A percentile compares a stretch with the other conserved stretches of the same genome.
Conservation (phyloP, 1,140 invertebrate species). For the Branchinecta lynchi region DNA sequence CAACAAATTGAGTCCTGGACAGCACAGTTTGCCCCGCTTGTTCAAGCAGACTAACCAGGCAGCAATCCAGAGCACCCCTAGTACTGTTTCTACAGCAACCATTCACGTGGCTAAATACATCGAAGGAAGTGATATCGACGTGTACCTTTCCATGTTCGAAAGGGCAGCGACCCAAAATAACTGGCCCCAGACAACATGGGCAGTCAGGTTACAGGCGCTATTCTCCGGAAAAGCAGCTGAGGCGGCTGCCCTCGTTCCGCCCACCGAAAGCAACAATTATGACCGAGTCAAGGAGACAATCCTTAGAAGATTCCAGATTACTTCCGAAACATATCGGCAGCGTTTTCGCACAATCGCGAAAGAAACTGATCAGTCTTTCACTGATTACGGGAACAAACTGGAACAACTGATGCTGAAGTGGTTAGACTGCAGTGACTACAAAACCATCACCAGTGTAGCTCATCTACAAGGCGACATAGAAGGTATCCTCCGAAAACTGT, state of each 20-base stretch:
- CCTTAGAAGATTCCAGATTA: not conserved
- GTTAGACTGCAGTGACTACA: not conserved
- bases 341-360: not conserved
- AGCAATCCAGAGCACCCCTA: not conserved
- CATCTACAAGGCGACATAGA: not conserved
- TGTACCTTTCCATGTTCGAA: not conserved
- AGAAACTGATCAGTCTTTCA: slow-evolving; percentile 7
- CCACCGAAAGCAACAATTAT: not conserved
- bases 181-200: not conserved
- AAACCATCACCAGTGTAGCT: not conserved
- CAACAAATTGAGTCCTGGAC: no score
- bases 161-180: not conserved
- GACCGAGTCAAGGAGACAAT: no score
- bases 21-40: no score
- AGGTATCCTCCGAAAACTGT: not conserved
- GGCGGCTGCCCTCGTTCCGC: not conserved
- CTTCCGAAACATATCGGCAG: not conserved
- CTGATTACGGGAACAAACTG: not conserved
- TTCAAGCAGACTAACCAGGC: not conserved
- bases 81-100: not conserved
- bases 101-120: not conserved
- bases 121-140: not conserved
- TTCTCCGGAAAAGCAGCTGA: not conserved
- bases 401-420: not conserved
- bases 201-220: not conserved